A percentile compares a stretch with the other conserved stretches of the same genome.
Conservation (phyloP, 2,113 vertebrate genomes). For the Entosphenus tridentatus region DNA sequence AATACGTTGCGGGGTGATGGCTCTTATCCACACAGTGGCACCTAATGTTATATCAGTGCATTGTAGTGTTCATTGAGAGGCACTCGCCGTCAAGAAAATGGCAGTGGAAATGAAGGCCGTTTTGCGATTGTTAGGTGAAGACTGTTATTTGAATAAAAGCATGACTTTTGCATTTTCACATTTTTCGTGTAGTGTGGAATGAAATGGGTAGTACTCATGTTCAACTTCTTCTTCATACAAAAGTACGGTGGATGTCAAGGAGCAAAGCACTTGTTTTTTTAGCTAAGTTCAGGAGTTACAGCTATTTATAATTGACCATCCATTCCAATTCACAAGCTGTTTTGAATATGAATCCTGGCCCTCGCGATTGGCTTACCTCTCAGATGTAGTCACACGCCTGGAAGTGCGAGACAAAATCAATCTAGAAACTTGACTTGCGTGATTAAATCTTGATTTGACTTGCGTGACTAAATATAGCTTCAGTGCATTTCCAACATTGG, state of each 20-base stretch:
- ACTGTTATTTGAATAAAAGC: background rate
- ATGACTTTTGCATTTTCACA: background rate
- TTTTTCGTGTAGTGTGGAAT: background rate
- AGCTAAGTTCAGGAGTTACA: background rate
- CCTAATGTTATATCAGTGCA: background rate
- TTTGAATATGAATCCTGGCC: slow-evolving; percentile 7
- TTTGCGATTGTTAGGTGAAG: background rate
- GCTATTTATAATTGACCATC: background rate
- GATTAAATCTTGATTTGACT: background rate
- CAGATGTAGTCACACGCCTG: slow-evolving; percentile 8
- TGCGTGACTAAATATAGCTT: background rate
- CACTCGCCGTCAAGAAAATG: slow-evolving; percentile 2
- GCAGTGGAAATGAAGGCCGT: slow-evolving; percentile 3
- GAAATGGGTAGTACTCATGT: background rate
- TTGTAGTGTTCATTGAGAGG: background rate
- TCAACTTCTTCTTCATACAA: background rate
- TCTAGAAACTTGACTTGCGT: background rate
- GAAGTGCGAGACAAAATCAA: slow-evolving; percentile 1
- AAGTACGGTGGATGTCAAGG: background rate
- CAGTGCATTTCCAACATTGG: background rate
- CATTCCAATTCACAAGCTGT: slow-evolving; percentile 2
- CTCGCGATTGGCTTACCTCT: slow-evolving; percentile 10
- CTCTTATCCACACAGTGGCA: background rate
- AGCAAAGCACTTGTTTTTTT: background rate
- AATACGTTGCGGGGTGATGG: background rate